phyloP scores from a whole-genome alignment of 2,797 vertebrate genomes.

The Peromyscus aztecus region DNA sequence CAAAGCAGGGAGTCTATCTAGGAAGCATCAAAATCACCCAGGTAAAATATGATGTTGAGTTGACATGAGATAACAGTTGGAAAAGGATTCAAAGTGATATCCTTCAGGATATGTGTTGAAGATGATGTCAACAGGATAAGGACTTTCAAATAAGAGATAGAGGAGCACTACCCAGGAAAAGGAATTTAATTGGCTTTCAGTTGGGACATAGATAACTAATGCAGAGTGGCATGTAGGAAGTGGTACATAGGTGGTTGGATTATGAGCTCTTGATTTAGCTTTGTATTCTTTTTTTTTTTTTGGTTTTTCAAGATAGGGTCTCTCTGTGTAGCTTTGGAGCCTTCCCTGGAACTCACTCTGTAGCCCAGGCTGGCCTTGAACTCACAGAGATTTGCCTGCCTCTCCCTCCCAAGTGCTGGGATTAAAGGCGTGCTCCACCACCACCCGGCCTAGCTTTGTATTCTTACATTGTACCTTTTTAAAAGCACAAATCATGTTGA shows the following conservation, averaged over 20 bases:
- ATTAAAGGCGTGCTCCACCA: too few species aligned
- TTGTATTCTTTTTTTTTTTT: too few species aligned
- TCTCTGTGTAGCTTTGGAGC: too few species aligned
- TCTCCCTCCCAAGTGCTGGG: too few species aligned
- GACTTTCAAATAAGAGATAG: background rate
- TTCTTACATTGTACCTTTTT: background rate
- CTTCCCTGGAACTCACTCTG: too few species aligned
- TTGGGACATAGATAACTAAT: background rate
- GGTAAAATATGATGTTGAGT: background rate
- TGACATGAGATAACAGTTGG: background rate
- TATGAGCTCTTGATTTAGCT: background rate
- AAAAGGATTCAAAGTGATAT: background rate
- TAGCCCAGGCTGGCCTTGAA: too few species aligned
- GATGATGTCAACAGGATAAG: background rate
- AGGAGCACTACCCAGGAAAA: background rate
- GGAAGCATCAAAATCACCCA: background rate
- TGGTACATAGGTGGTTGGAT: background rate
- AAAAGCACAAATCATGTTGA: background rate
- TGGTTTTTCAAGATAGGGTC: too few species aligned
- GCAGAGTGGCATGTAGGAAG: background rate
- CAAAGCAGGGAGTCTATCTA: background rate
- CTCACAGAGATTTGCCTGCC: too few species aligned
- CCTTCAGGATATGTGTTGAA: background rate
- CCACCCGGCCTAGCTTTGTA: background rate
- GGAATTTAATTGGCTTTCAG: background rate